Evolutionary conservation across 2,888 invertebrate species (phyloP), one percentile per base, ranked within the genome.

Genomic region (Drosophila prolongata): DNA sequence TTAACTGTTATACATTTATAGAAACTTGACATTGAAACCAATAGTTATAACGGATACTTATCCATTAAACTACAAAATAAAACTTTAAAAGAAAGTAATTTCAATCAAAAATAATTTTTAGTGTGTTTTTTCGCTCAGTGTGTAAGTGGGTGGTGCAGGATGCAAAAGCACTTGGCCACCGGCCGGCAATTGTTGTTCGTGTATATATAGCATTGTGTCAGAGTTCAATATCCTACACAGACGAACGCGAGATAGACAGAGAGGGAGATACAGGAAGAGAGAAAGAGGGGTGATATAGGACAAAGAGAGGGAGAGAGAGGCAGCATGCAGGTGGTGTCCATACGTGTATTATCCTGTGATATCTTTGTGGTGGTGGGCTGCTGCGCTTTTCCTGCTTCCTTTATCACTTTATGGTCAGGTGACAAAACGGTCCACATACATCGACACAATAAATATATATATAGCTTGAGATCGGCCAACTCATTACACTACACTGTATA

Each of bases 161-260:
- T 65, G 54, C 37, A 46, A 37, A 38, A 19, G 49, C 55, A 59
- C 62, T 78, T 78, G 84, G 73, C 73, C 83, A 78, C 82, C 89
- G 82, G 87, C 87, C 87, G 89, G 82, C 79, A 64, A 65, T 42
- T 69, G 37, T 56, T 50, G 49, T 38, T n/a, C 38, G 37, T 50
- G 34, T 52, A 24, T 68, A 38, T 52, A 55, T 64, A 66, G 62
- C 76, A 80, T 78, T 85, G 82, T 88, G 83, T 87, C 89, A 87
- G 87, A 87, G 87, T 87, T 87, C 87, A 87, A 87, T 87, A 87
- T 87, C 87, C 86, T 87, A 68, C 71, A 67, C 66, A 75, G 75
- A 59, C 74, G 46, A 27, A 53, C 59, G 66, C 30, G 46, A 40
- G 61, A 19, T 19, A 35, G 54, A 46, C 13, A 19, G 43, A 37